Percentiles rank a stretch among this genome's conserved stretches.
Conservation (phyloP, 1,140 invertebrate species). For the Drosophila seguyi region DNA sequence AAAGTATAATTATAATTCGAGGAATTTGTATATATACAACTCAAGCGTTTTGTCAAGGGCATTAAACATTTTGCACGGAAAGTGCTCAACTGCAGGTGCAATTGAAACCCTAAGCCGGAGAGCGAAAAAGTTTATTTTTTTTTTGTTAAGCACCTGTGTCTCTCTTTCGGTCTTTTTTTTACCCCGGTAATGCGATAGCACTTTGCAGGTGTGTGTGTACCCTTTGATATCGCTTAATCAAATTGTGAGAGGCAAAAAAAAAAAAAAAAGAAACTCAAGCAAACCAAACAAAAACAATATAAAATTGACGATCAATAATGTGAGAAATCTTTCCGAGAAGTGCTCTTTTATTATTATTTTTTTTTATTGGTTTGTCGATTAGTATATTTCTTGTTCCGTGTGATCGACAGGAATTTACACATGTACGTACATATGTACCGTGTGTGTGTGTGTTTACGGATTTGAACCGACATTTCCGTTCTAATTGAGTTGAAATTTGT, state of each 20-base stretch:
- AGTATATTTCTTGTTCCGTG: conserved; percentile 12
- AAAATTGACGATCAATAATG: conserved; percentile 27
- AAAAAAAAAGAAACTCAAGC: background rate
- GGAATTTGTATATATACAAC: background rate
- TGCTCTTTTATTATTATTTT: conserved; percentile 13
- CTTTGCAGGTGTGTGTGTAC: conserved; percentile 24
- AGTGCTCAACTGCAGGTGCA: conserved; percentile 42
- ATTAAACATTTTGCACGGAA: conserved; percentile 6
- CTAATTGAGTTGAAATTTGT: conserved; percentile 39
- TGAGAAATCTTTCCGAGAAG: conserved; percentile 26
- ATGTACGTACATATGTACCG: conserved; percentile 2
- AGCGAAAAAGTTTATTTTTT: conserved; percentile 37
- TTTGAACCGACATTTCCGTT: conserved; percentile 44
- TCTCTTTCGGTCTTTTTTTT: background rate
- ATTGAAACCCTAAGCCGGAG: conserved; percentile 34
- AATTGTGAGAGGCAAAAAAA: conserved; percentile 18
- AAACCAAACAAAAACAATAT: conserved; percentile 13
- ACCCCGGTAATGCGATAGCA: conserved; percentile 49
- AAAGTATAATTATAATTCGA: background rate
- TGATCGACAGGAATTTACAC: conserved; percentile 35
- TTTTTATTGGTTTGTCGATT: conserved; percentile 2
- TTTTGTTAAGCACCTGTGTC: conserved; percentile 52
- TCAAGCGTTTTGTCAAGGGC: conserved; percentile 12
- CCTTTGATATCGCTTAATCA: conserved; percentile 48
- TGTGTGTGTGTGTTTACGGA: conserved; percentile 13